Percentiles rank a stretch among this genome's conserved stretches.
phyloP scores from a whole-genome alignment of 2,888 invertebrate species.

The Nomada flava region DNA sequence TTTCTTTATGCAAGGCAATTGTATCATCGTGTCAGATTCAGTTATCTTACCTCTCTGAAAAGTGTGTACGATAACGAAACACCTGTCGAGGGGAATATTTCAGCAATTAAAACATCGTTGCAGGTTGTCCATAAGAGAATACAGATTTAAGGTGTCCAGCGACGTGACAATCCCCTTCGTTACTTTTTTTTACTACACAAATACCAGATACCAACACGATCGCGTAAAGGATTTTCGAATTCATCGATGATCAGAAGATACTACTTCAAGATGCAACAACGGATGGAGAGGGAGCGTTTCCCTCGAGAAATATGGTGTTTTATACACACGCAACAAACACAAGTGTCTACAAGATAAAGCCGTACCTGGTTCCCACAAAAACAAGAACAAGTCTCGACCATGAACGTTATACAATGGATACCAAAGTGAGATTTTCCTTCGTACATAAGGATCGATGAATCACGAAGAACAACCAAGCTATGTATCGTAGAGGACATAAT shows the following conservation, averaged over 20 bases:
- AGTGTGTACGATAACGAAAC: conserved; percentile 8
- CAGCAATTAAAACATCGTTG: conserved; percentile 28
- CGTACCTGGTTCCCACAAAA: conserved; percentile 75
- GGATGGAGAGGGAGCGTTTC: conserved; percentile 15
- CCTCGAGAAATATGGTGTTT: no score
- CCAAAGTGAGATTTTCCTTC: conserved; percentile 30
- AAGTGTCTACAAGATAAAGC: conserved; percentile 63
- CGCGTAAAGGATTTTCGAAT: conserved; percentile 24
- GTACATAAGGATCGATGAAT: conserved; percentile 34
- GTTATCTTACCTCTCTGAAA: conserved; percentile 31
- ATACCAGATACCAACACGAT: conserved; percentile 20
- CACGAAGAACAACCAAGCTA: conserved; percentile 18
- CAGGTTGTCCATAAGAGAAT: conserved; percentile 26
- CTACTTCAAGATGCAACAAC: conserved; percentile 38
- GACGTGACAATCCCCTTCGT: neutral
- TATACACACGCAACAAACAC: conserved; percentile 26
- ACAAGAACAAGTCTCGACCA: conserved; percentile 57
- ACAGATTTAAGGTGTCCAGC: neutral
- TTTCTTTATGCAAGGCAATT: conserved; percentile 82
- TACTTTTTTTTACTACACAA: neutral
- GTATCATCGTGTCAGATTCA: conserved; percentile 28
- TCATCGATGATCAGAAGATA: conserved; percentile 40
- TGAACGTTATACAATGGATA: conserved; percentile 51
- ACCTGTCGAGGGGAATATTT: conserved; percentile 24
- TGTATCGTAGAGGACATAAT: conserved; percentile 27